Evolutionary conservation across 2,113 vertebrate species (phyloP).

Genomic region (Gallinago media): DNA sequence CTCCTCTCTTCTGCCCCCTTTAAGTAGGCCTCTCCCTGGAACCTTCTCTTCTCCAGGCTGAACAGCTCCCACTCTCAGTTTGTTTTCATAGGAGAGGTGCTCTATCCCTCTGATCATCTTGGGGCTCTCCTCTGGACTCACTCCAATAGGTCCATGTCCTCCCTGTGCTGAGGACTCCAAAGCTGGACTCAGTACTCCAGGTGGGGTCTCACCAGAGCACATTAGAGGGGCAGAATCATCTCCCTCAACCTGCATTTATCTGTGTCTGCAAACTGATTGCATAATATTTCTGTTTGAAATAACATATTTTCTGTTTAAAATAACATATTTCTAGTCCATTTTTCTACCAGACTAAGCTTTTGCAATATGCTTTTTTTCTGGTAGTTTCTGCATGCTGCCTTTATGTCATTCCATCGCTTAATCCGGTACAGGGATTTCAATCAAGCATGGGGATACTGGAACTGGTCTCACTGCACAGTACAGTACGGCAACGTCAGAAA

Average conservation of each 20-base stretch:
- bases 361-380: background rate
- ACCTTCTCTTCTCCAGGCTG: too few relatives aligned
- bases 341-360: background rate
- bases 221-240: too few relatives aligned
- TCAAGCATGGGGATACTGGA: background rate
- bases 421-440: background rate
- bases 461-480: background rate
- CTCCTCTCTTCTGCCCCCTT: too few relatives aligned
- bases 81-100: too few relatives aligned
- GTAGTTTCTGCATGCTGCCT: background rate
- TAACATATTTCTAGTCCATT: background rate
- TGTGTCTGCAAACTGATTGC: background rate
- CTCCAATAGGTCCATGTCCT: too few relatives aligned
- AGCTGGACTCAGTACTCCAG: too few relatives aligned
- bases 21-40: too few relatives aligned
- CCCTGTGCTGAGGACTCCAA: too few relatives aligned
- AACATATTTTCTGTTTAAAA: background rate
- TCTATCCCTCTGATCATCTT: too few relatives aligned
- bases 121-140: too few relatives aligned
- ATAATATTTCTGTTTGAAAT: background rate
- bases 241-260: background rate
- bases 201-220: too few relatives aligned
- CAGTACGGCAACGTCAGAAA: background rate
- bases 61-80: too few relatives aligned
- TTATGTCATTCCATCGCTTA: background rate